Evolutionary conservation across 2,888 invertebrate genomes (phyloP).

Genomic region (Lamellibrachia columna): DNA sequence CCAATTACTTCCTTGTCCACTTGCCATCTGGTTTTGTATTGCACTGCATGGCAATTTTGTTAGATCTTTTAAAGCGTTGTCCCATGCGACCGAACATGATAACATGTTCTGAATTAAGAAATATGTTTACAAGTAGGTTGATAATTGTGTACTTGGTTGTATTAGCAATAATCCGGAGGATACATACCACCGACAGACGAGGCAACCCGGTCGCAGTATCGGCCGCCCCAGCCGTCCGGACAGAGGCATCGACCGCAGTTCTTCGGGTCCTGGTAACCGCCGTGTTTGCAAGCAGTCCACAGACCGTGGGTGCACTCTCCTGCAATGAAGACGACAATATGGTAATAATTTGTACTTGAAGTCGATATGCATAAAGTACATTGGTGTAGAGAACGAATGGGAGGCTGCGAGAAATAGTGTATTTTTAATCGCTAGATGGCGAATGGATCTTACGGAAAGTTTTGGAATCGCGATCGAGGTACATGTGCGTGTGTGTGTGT

Average conservation of each 20-base stretch:
- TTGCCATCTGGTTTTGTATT: too few relatives aligned
- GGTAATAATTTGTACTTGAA: background rate
- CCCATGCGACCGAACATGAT: background rate
- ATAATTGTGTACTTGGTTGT: background rate
- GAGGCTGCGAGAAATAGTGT: background rate
- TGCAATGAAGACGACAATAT: background rate
- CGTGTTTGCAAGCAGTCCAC: constrained; percentile 27
- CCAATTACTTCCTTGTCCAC: too few relatives aligned
- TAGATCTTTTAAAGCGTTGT: background rate
- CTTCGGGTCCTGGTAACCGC: constrained; percentile 37
- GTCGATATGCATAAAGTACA: background rate
- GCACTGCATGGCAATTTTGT: too few relatives aligned
- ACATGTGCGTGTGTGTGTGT: background rate
- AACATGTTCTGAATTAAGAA: background rate
- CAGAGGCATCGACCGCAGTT: constrained; percentile 34
- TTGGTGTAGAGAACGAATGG: too few relatives aligned
- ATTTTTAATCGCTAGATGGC: background rate
- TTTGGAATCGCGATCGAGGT: background rate
- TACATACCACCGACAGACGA: constrained; percentile 13
- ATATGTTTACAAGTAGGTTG: background rate
- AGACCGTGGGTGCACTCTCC: background rate
- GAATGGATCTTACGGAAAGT: background rate
- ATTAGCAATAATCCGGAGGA: background rate
- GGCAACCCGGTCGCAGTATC: constrained; percentile 30
- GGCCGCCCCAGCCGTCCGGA: constrained; percentile 34